These are phyloP conservation scores for Pseudois nayaur DNA, from an alignment of 2,113 vertebrate species.

Conservation along the genomic window DNA sequence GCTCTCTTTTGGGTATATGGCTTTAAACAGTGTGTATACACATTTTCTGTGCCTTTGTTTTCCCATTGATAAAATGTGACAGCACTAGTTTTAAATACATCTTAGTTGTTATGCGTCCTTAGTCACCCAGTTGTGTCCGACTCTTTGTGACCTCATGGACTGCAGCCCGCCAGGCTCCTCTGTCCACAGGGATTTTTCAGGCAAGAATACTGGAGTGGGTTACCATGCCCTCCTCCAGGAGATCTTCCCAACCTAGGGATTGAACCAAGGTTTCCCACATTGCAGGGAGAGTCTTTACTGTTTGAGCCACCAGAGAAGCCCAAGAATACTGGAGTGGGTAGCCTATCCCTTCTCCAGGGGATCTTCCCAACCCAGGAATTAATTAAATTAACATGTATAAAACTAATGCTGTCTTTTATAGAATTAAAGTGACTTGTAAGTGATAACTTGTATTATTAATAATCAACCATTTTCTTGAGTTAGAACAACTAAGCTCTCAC, in stretches of 20 bases:
- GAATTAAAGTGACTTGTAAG: not conserved
- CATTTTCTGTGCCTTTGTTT: not conserved
- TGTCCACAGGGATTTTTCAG: not conserved
- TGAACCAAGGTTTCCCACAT: not conserved
- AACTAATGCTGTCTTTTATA: not conserved
- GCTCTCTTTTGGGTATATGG: not conserved
- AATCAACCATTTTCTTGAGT: not conserved
- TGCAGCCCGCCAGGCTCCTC: not conserved
- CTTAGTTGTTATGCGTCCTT: not conserved
- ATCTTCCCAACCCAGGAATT: not conserved
- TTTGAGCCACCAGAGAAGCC: not conserved
- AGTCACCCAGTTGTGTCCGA: accelerated
- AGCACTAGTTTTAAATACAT: not conserved
- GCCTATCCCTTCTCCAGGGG: not conserved
- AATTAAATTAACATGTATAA: not conserved
- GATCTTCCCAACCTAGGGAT: not conserved
- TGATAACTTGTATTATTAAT: not conserved
- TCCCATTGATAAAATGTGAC: not conserved
- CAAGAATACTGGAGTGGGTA: not conserved
- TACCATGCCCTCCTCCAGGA: not conserved
- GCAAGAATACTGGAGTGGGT: not conserved
- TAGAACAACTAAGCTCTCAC: not conserved
- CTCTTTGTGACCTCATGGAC: not conserved
- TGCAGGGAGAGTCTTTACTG: not conserved
- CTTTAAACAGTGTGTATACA: not conserved